A percentile compares a stretch with the other conserved stretches of the same genome.
phyloP scores from a whole-genome alignment of 1,140 invertebrate genomes.

The Drosophila quadrilineata region DNA sequence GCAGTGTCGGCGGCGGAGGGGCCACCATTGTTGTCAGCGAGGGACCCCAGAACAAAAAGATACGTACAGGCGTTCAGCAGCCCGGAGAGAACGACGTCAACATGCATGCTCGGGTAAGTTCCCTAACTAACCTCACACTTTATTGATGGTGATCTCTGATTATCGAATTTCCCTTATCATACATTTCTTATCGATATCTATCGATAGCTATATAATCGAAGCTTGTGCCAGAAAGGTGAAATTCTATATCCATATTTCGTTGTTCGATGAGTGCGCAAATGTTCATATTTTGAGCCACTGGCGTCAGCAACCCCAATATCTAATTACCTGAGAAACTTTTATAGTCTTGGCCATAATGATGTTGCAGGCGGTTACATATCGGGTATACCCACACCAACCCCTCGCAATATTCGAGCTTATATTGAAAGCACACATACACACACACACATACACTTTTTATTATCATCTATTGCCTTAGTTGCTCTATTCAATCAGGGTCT shows the following conservation, averaged over 20 bases:
- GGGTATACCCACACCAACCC: too few species aligned
- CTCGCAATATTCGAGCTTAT: conserved; percentile 3
- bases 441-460: too few species aligned
- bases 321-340: conserved; percentile 32
- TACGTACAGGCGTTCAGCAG: conserved; percentile 78
- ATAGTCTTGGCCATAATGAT: neutral
- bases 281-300: neutral
- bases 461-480: conserved; percentile 26
- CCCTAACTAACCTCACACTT: too few species aligned
- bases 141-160: too few species aligned
- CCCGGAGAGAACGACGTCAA: conserved; percentile 74
- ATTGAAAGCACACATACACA: conserved; percentile 15
- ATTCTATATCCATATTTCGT: neutral
- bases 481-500: conserved; percentile 30
- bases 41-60: conserved; percentile 80
- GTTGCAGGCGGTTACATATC: too few species aligned
- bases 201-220: neutral
- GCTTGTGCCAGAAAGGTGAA: neutral
- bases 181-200: conserved; percentile 11
- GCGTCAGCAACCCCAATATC: conserved; percentile 16
- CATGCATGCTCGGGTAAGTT: conserved; percentile 79
- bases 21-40: conserved; percentile 77
- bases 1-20: conserved; percentile 63
- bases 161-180: too few species aligned
- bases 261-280: neutral